Evolutionary conservation across 2,113 vertebrate genomes (phyloP), one percentile per base, ranked within the genome.

Genomic region (Tragelaphus imberbis): DNA sequence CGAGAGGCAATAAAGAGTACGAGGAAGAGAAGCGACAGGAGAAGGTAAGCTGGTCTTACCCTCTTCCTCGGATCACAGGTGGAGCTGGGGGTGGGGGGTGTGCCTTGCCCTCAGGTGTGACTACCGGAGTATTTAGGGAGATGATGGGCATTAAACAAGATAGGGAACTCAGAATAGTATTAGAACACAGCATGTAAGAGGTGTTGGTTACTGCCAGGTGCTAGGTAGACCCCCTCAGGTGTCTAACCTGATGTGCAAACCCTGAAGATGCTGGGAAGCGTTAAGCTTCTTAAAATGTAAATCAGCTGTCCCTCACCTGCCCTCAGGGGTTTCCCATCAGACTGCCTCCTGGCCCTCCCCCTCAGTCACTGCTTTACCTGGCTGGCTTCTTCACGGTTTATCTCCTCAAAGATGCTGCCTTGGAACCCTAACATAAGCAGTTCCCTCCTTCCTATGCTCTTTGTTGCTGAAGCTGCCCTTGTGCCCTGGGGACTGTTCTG

Each of bases 1-100:
- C 98, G 95, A 98, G 98, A 36, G 99, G 99, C 68, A 99, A 99
- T 55, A 98, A 98, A 84, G 99, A 99, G 44, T 99, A 99, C 1
- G 99, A 99, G 36, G 99, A 98, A 88, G 99, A 99, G 59, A 99
- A 99, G 96, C 99, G 98, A 27, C 99, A 99, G 36, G 99, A 99
- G 94, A 99, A 99, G 98, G 99, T 99, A 82, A 98, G 33, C 7
- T 2, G 51, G 56, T 13, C 7, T 44, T 12, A 1, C 3, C 4
- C 3, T 33, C 13, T 12, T 47, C 6, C 17, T 49, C 19, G 7
- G 14, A 55, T 82, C 7, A 1, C 2, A 36, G 47, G 7, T 23
- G 28, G 36, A 71, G 25, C n/a, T 7, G 6, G n/a, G 11, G 51
- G 6, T 19, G 2, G 33, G 33, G 53, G 28, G 15, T 14, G 30